Percentiles rank a stretch among this genome's conserved stretches.
phyloP scores from a whole-genome alignment of 2,797 vertebrate species.

The Trachurus trachurus region DNA sequence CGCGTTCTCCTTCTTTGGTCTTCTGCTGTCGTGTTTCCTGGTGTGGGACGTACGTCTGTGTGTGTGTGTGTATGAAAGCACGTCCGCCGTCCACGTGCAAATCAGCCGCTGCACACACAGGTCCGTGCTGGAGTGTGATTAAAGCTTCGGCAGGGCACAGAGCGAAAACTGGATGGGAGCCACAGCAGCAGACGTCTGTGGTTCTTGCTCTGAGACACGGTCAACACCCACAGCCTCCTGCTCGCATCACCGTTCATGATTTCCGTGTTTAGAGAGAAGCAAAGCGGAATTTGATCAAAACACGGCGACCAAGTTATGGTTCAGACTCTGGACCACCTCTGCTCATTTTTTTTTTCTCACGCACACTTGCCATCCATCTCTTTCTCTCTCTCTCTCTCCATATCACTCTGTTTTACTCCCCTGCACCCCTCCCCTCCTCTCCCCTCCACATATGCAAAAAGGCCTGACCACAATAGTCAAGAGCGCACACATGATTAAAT shows the following conservation, averaged over 20 bases:
- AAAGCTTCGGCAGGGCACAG: conserved; percentile 27
- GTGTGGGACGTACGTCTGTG: neutral
- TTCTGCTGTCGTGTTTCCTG: neutral
- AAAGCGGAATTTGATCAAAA: neutral
- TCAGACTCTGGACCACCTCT: neutral
- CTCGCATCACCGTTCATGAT: conserved; percentile 43
- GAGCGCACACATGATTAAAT: conserved; percentile 80
- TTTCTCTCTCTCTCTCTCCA: neutral
- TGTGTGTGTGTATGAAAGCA: neutral
- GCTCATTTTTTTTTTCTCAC: neutral
- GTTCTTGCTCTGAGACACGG: conserved; percentile 60
- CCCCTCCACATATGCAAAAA: conserved; percentile 80
- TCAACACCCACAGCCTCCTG: conserved; percentile 73
- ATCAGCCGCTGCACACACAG: neutral
- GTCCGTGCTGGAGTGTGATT: neutral
- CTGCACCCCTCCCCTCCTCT: neutral
- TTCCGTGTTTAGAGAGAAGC: neutral
- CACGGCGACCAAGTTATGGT: neutral
- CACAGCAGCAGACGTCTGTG: conserved; percentile 32
- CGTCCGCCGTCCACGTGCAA: neutral
- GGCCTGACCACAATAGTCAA: conserved; percentile 86
- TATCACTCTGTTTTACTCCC: conserved; percentile 30
- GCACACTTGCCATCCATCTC: conserved; percentile 6
- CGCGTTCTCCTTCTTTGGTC: neutral
- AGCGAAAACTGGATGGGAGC: conserved; percentile 22